A percentile compares a stretch with the other conserved stretches of the same genome.
Conservation (phyloP, 2,888 invertebrate species). For the Ormyrus pomaceus region DNA sequence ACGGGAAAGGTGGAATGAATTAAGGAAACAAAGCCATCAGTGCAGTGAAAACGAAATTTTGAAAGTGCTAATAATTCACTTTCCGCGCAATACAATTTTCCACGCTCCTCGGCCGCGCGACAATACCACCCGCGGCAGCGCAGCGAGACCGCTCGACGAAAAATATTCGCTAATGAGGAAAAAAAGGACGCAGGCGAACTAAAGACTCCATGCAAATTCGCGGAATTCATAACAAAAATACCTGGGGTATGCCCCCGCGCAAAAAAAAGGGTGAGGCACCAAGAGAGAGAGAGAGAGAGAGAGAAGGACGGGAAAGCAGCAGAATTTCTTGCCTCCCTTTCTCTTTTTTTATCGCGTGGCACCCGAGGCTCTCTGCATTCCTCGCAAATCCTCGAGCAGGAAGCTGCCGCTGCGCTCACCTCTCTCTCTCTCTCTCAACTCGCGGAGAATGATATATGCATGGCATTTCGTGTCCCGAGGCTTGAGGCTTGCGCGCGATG, state of each 20-base stretch:
- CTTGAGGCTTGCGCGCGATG: not conserved
- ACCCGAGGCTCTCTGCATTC: conserved; percentile 7
- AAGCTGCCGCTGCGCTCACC: not conserved
- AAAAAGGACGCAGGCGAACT: no score
- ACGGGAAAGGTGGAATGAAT: no score
- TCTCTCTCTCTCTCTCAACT: not conserved
- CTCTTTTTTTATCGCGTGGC: not conserved
- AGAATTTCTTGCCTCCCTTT: not conserved
- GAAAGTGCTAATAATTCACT: no score
- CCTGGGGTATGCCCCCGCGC: not conserved
- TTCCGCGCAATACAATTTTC: no score
- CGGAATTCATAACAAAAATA: conserved; percentile 11
- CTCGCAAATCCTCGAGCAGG: not conserved
- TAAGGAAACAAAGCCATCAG: no score
- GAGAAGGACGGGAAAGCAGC: not conserved
- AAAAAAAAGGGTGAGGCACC: not conserved
- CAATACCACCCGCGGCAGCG: no score
- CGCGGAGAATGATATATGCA: conserved; percentile 37
- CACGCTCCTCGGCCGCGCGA: no score
- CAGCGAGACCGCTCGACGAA: no score
- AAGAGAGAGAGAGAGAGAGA: not conserved
- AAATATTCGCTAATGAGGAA: no score
- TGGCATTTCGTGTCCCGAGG: conserved; percentile 40
- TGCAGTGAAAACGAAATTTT: no score
- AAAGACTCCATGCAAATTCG: not conserved